Evolutionary conservation across 2,797 vertebrate species (phyloP).

Genomic region (Labroides dimidiatus): DNA sequence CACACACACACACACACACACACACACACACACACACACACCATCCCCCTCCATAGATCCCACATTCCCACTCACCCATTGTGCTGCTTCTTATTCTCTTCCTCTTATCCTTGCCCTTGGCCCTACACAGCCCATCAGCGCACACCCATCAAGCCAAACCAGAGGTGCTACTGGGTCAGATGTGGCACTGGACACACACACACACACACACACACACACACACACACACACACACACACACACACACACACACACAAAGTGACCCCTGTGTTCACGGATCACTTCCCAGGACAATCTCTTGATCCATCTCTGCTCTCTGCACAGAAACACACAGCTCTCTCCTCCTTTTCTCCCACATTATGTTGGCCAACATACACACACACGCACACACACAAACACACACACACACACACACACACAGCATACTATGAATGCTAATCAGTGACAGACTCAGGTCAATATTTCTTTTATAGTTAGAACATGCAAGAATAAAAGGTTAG

Average conservation of each 20-base stretch:
- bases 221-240: conserved; percentile 78
- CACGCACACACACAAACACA: conserved; percentile 68
- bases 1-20: conserved; percentile 52
- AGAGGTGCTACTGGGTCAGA: conserved; percentile 85
- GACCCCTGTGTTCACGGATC: conserved; percentile 87
- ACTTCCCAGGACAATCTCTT: conserved; percentile 93
- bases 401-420: conserved; percentile 49
- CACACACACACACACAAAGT: conserved; percentile 75
- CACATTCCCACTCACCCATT: conserved; percentile 59
- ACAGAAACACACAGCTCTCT: conserved; percentile 75
- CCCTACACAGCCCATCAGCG: conserved; percentile 82
- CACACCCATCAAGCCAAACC: conserved; percentile 70
- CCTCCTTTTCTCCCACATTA: conserved; percentile 64
- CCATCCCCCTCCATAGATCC: no score
- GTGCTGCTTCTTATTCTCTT: conserved; percentile 78
- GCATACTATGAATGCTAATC: not conserved
- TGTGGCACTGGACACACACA: conserved; percentile 81
- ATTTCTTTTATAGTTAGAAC: not conserved
- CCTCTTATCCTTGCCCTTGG: conserved; percentile 87
- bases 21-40: conserved; percentile 37
- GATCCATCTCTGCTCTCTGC: conserved; percentile 88
- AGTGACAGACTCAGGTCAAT: not conserved
- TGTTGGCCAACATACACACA: conserved; percentile 21
- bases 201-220: conserved; percentile 77
- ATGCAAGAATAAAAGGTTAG: conserved; percentile 4